Conservation (phyloP, 2,888 invertebrate species). For the Hydroisotoma schaefferi region DNA sequence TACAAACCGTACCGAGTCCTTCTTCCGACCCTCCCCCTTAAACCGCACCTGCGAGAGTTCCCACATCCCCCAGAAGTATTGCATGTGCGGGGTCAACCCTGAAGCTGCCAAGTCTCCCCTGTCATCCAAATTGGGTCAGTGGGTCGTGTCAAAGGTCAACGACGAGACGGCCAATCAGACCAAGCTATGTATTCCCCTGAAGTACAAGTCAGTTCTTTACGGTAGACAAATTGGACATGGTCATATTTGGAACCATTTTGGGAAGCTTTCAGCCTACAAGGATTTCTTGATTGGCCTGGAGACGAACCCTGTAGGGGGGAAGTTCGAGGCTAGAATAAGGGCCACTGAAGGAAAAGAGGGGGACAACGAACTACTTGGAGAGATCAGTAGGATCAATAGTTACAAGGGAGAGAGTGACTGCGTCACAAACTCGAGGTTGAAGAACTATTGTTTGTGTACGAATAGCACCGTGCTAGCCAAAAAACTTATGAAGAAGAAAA, state of each 20-base stretch:
- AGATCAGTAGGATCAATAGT: background rate
- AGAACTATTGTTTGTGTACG: conserved; percentile 1
- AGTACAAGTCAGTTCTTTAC: conserved; percentile 42
- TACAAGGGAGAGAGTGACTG: background rate
- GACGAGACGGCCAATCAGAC: conserved; percentile 22
- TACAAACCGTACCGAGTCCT: conserved; percentile 20
- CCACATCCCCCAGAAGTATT: conserved; percentile 42
- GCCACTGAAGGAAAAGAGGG: too few relatives aligned
- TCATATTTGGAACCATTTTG: conserved; percentile 44
- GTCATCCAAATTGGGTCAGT: conserved; percentile 35
- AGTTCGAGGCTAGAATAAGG: conserved; percentile 1
- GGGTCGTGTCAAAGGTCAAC: conserved; percentile 38
- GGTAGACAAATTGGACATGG: conserved; percentile 43
- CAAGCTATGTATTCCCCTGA: conserved; percentile 32
- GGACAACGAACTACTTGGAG: too few relatives aligned
- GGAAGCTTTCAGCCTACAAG: conserved; percentile 35
- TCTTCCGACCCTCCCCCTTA: conserved; percentile 41
- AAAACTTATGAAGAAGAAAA: background rate
- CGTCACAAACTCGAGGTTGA: background rate
- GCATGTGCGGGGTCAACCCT: conserved; percentile 47
- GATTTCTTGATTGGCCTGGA: conserved; percentile 39
- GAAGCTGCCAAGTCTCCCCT: conserved; percentile 19
- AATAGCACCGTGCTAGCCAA: background rate
- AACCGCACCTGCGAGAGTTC: conserved; percentile 47
- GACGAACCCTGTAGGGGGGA: background rate